Conservation (phyloP, 2,113 vertebrate genomes). For the Mesitornis unicolor region DNA sequence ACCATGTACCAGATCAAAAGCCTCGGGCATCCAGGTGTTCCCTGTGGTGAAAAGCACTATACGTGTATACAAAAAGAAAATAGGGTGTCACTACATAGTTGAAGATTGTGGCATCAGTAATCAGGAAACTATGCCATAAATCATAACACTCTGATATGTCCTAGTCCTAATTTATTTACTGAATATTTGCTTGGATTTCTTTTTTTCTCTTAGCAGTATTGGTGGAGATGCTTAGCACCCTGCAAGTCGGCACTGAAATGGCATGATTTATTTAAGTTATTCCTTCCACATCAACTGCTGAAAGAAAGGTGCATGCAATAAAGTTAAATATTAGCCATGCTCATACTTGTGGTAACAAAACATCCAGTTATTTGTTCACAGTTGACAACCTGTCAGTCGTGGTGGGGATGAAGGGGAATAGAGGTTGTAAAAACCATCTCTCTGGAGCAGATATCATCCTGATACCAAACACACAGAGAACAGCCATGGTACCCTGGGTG, state of each 20-base stretch:
- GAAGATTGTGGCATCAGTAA: background rate
- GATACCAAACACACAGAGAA: background rate
- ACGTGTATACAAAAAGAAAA: background rate
- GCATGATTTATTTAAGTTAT: background rate
- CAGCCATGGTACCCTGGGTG: too few species aligned
- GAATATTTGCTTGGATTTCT: background rate
- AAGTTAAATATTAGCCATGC: background rate
- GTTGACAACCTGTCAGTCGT: background rate
- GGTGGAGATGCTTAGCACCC: background rate
- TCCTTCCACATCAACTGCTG: background rate
- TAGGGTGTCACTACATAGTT: accelerated
- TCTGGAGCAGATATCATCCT: background rate
- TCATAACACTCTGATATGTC: background rate
- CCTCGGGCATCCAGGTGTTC: background rate
- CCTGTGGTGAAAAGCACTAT: background rate
- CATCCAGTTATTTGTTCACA: background rate
- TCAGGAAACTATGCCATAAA: background rate
- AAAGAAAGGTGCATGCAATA: background rate
- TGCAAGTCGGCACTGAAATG: background rate
- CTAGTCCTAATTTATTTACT: background rate
- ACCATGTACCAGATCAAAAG: background rate
- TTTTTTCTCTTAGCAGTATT: background rate
- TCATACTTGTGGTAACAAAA: background rate
- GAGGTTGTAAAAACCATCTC: background rate
- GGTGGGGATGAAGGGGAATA: accelerated